A percentile compares a stretch with the other conserved stretches of the same genome.
phyloP scores from a whole-genome alignment of 2,888 invertebrate species.

The Xestobium rufovillosum region DNA sequence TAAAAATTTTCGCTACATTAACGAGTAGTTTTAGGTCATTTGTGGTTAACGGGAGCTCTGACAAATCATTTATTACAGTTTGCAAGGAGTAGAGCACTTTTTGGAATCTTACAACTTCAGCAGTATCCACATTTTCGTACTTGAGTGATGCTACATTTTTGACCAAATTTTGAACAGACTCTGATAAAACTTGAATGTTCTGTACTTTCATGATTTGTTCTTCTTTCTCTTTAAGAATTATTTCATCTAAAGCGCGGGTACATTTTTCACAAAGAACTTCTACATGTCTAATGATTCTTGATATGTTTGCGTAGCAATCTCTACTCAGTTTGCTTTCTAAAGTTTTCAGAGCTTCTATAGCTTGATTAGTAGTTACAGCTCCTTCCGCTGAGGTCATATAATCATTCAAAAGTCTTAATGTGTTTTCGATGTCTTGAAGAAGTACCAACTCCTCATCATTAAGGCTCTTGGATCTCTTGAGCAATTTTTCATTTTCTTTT shows the following conservation, averaged over 20 bases:
- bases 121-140: constrained; percentile 30
- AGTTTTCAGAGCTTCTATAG: constrained; percentile 6
- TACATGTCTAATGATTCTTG: constrained; percentile 23
- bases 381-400: too few species aligned
- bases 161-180: constrained; percentile 32
- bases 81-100: constrained; percentile 35
- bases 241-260: constrained; percentile 22
- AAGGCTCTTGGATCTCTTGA: too few species aligned
- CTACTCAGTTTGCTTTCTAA: not conserved
- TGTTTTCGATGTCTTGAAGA: too few species aligned
- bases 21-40: constrained; percentile 29
- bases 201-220: constrained; percentile 25
- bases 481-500: too few species aligned
- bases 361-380: too few species aligned
- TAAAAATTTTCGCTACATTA: constrained; percentile 27
- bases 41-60: constrained; percentile 29
- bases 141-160: constrained; percentile 35
- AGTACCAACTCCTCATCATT: too few species aligned
- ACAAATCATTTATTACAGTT: constrained; percentile 35
- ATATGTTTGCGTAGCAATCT: constrained; percentile 10
- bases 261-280: constrained; percentile 25
- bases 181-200: constrained; percentile 30
- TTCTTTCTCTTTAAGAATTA: constrained; percentile 24
- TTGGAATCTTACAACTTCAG: constrained; percentile 31
- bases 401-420: too few species aligned